A percentile compares a stretch with the other conserved stretches of the same genome.
phyloP scores from a whole-genome alignment of 2,888 invertebrate species.

The Athalia circularis region DNA sequence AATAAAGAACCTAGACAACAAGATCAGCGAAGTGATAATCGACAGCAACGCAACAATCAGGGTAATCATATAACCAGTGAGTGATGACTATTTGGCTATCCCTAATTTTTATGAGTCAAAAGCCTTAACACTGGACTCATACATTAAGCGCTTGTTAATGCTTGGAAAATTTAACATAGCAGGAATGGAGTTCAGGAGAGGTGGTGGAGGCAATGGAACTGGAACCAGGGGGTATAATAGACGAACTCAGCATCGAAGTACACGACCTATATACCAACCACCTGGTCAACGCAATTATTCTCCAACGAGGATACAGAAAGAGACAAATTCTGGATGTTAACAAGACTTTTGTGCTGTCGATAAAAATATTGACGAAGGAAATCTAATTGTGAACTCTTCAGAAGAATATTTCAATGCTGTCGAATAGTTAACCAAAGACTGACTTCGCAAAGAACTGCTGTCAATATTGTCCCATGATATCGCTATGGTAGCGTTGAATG shows the following conservation, averaged over 20 bases:
- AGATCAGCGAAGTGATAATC: constrained; percentile 64
- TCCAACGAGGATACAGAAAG: constrained; percentile 20
- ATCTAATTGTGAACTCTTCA: constrained; percentile 42
- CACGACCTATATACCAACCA: constrained; percentile 71
- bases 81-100: constrained; percentile 7
- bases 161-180: constrained; percentile 2
- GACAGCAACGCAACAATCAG: constrained; percentile 66
- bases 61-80: constrained; percentile 64
- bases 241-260: constrained; percentile 66
- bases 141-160: constrained; percentile 25
- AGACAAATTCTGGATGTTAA: constrained; percentile 43
- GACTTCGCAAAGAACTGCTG: constrained; percentile 36
- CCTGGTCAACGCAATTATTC: constrained; percentile 66
- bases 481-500: constrained; percentile 11
- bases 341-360: constrained; percentile 11
- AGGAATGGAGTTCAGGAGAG: constrained; percentile 68
- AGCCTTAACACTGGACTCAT: not conserved
- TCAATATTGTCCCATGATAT: constrained; percentile 16
- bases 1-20: constrained; percentile 57
- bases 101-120: no score
- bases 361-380: not conserved
- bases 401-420: constrained; percentile 47
- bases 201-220: constrained; percentile 58
- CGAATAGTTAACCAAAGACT: constrained; percentile 50
- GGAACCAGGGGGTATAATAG: constrained; percentile 58